Conservation (phyloP, 2,888 invertebrate species). For the Volucella zonaria region DNA sequence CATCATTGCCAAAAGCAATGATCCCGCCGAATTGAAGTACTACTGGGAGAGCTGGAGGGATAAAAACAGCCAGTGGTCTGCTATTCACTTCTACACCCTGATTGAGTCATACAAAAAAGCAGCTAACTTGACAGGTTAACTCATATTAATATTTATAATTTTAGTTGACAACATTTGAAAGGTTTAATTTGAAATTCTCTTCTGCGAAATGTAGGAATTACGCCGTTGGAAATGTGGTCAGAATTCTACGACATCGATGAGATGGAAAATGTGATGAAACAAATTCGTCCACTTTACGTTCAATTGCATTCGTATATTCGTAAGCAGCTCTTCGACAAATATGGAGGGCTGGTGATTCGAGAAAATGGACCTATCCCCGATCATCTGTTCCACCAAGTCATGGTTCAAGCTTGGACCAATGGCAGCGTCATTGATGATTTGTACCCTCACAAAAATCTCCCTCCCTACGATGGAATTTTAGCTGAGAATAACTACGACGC, state of each 20-base stretch:
- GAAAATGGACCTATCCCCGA: slow-evolving; percentile 40
- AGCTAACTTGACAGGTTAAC: slow-evolving; percentile 77
- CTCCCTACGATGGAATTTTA: slow-evolving; percentile 20
- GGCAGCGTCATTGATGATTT: slow-evolving; percentile 12
- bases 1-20: slow-evolving; percentile 36
- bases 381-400: slow-evolving; percentile 41
- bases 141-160: slow-evolving; percentile 1
- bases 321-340: slow-evolving; percentile 83
- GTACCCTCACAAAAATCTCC: slow-evolving; percentile 4
- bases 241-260: slow-evolving; percentile 78
- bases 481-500: slow-evolving; percentile 10
- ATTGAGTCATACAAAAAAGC: slow-evolving; percentile 78
- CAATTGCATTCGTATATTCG: slow-evolving; percentile 91
- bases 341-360: slow-evolving; percentile 10
- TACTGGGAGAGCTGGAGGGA: slow-evolving; percentile 67
- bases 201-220: background rate
- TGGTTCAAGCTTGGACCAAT: slow-evolving; percentile 26
- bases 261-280: slow-evolving; percentile 86
- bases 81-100: slow-evolving; percentile 78
- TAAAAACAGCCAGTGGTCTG: slow-evolving; percentile 77
- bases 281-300: slow-evolving; percentile 89
- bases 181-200: background rate
- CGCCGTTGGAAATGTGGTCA: slow-evolving; percentile 2
- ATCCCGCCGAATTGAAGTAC: slow-evolving; percentile 60
- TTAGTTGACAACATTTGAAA: background rate